These are phyloP conservation scores for Drosophila tani DNA, from an alignment of 1,140 invertebrate species.

Conservation along the genomic window DNA sequence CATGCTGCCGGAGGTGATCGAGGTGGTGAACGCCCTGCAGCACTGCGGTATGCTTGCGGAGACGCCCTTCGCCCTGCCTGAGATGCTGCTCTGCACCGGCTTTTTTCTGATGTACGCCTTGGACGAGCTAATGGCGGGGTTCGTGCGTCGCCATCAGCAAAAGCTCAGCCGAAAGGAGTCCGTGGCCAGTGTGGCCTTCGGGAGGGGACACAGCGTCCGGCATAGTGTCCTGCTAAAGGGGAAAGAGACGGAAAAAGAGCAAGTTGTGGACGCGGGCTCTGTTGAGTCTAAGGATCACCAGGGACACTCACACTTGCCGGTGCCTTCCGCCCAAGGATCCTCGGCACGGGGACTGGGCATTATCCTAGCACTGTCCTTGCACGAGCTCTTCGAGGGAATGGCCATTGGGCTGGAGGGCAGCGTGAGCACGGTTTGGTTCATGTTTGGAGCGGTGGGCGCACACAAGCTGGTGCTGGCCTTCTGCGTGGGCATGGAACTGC, in stretches of 20 bases:
- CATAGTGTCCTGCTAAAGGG: constrained; percentile 60
- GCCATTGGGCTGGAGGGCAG: constrained; percentile 93
- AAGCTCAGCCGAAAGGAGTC: constrained; percentile 58
- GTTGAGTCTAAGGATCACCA: constrained; percentile 84
- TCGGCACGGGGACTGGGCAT: constrained; percentile 91
- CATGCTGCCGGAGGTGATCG: constrained; percentile 94
- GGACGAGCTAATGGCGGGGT: constrained; percentile 91
- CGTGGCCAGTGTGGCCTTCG: constrained; percentile 64
- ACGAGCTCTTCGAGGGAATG: constrained; percentile 96
- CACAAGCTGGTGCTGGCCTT: constrained; percentile 96
- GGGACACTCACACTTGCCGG: constrained; percentile 84
- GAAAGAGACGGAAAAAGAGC: constrained; percentile 32
- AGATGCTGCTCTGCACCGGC: constrained; percentile 90
- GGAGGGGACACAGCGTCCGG: constrained; percentile 63
- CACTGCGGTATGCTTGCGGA: constrained; percentile 85
- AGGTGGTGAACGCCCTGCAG: constrained; percentile 87
- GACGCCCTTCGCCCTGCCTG: constrained; percentile 89
- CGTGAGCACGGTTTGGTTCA: constrained; percentile 90
- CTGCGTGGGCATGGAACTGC: constrained; percentile 92
- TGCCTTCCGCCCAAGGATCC: constrained; percentile 78
- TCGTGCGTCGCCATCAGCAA: constrained; percentile 86
- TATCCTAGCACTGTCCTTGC: constrained; percentile 94
- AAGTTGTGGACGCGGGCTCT: neutral
- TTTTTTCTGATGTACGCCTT: constrained; percentile 94
- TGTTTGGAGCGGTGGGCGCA: constrained; percentile 94